These are phyloP conservation scores for cattle (Bos taurus) DNA, from an alignment of 2,113 vertebrate genomes.

Conservation along the genomic window ARS-UCD2.0 NC_037328.1:122817001-122817500, in stretches of 20 bases:
- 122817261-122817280: neutral
- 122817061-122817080: neutral
- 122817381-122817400: neutral
- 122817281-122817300: neutral
- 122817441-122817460: neutral
- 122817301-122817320: neutral
- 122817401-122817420: neutral
- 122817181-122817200: neutral
- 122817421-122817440: neutral
- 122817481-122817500: neutral
- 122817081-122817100: neutral
- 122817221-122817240: neutral
- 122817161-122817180: neutral
- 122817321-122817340: neutral
- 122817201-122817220: neutral
- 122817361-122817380: neutral
- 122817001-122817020: too few relatives aligned
- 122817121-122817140: neutral
- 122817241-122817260: neutral
- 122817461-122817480: neutral
- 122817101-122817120: neutral
- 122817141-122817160: neutral
- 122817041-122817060: neutral
- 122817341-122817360: neutral
- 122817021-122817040: rapidly evolving